Evolutionary conservation across 2,797 vertebrate species (phyloP), one percentile per base, ranked within the genome.

Genomic region (Adrianichthys oophorus): DNA sequence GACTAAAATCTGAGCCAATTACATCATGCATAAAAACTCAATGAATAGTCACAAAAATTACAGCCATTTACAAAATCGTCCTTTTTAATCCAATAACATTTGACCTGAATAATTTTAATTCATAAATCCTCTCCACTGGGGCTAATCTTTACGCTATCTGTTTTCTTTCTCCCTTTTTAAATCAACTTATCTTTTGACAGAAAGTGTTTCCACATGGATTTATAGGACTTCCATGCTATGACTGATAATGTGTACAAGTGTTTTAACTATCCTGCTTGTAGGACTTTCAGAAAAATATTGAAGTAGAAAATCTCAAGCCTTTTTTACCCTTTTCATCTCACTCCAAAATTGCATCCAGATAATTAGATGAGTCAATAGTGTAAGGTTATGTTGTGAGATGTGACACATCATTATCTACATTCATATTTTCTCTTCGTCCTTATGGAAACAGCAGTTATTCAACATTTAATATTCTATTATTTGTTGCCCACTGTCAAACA

Each of bases 1-100:
- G 26, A 50, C 44, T 54, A 23, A 59, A 63, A 41, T 17, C 43
- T 17, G 44, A 12, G 26, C 56, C 52, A 71, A n/a, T 26, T 43
- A 42, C 21, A 54, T 59, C 3, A 45, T 40, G 32, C 18, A 19
- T 41, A 24, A 75, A 75, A 78, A 74, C 69, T 53, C 60, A n/a
- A 16, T 76, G 61, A 79, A 61, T 68, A 65, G 46, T 41, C 3
- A 45, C 44, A 58, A 49, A 70, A 55, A 60, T 46, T 55, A 40
- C 54, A 61, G 45, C 47, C 46, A 49, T 67, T 62, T 15, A 41
- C 37, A 68, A 50, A 62, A 65, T 70, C 40, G 51, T 67, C 52
- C 15, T 37, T 57, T 62, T 63, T 17, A 37, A 66, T 23, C 59
- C 65, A 64, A 57, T 64, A 65, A 70, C 17, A 41, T 70, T 43